phyloP scores from a whole-genome alignment of 2,797 vertebrate species.

The Pteronotus mesoamericanus region DNA sequence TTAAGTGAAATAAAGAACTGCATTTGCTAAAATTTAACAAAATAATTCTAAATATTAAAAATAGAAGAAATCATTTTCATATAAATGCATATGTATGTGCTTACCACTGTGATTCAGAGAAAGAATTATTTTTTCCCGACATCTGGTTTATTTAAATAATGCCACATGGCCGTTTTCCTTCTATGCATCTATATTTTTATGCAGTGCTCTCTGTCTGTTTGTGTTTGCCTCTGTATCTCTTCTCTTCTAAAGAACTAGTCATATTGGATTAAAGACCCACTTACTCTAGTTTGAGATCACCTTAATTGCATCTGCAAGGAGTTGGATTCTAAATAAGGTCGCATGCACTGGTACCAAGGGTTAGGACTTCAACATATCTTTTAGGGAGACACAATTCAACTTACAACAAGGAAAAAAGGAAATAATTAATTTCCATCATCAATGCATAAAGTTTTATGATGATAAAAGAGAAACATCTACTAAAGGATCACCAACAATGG shows the following conservation, averaged over 20 bases:
- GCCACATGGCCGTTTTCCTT: neutral
- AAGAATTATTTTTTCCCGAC: neutral
- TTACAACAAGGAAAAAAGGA: neutral
- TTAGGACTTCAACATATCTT: neutral
- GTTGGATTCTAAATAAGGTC: neutral
- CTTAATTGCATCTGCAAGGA: neutral
- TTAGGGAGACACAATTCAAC: neutral
- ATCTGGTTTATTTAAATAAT: neutral
- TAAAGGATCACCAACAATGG: neutral
- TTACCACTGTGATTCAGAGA: neutral
- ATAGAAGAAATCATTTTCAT: neutral
- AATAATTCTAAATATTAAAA: neutral
- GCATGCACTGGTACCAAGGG: neutral
- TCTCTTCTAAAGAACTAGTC: neutral
- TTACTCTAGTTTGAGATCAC: neutral
- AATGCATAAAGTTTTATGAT: neutral
- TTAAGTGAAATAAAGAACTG: neutral
- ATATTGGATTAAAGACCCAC: neutral
- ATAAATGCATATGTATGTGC: neutral
- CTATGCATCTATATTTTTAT: neutral
- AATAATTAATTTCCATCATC: too few species aligned
- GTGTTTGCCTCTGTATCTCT: neutral
- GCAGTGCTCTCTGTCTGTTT: neutral
- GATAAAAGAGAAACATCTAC: neutral
- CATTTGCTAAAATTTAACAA: neutral